Evolutionary conservation across 2,888 invertebrate species (phyloP).

Genomic region (Pristionchus fissidentatus): DNA sequence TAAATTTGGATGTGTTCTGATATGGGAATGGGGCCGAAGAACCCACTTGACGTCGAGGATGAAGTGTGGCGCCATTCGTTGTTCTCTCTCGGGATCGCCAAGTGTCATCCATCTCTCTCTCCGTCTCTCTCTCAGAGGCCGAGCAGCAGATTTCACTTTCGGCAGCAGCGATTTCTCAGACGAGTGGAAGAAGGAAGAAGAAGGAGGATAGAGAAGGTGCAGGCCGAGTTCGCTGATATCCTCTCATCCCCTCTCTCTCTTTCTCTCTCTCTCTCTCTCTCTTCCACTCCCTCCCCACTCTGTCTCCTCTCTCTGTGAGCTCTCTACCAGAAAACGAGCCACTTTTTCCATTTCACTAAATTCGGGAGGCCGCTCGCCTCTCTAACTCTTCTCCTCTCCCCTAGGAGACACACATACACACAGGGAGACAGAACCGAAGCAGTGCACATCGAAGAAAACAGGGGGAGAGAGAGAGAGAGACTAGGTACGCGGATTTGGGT

Average conservation of each 20-base stretch:
- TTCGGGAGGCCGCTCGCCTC: background rate
- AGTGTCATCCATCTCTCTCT: slow-evolving; percentile 34
- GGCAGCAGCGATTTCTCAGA: no score
- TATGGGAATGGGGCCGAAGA: slow-evolving; percentile 17
- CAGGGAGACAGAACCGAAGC: background rate
- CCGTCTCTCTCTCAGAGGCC: background rate
- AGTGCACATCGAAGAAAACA: slow-evolving; percentile 14
- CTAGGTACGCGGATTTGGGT: background rate
- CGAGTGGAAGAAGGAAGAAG: background rate
- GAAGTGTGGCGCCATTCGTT: background rate
- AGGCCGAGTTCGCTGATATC: no score
- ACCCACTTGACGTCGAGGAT: slow-evolving; percentile 29
- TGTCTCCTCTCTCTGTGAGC: background rate
- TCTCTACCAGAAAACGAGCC: background rate
- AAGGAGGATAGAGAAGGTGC: background rate
- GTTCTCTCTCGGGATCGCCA: slow-evolving; percentile 36
- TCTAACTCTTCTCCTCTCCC: background rate
- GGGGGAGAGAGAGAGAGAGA: background rate
- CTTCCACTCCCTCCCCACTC: background rate
- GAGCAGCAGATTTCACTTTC: slow-evolving; percentile 22
- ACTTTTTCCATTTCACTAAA: slow-evolving; percentile 43
- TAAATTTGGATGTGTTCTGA: background rate
- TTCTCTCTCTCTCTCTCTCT: background rate
- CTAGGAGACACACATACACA: background rate
- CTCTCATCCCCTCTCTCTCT: background rate